A percentile compares a stretch with the other conserved stretches of the same genome.
phyloP scores from a whole-genome alignment of 2,888 invertebrate genomes.

The Pegoplata infirma region DNA sequence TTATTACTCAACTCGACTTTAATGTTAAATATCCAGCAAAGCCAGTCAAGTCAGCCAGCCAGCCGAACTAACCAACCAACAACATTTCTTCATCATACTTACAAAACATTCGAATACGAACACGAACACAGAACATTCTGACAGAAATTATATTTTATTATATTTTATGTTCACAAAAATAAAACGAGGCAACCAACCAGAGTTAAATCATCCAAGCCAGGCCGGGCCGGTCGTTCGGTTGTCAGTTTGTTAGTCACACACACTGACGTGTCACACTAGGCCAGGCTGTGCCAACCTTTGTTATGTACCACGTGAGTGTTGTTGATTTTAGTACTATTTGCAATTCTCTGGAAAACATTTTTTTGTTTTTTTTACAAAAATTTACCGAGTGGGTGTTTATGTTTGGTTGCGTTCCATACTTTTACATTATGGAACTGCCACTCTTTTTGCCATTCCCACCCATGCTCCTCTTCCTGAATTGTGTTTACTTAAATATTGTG shows the following conservation, averaged over 20 bases:
- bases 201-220: neutral
- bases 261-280: neutral
- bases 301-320: neutral
- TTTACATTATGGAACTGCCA: neutral
- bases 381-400: constrained; percentile 37
- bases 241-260: constrained; percentile 4
- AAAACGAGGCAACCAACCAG: neutral
- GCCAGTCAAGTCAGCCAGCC: neutral
- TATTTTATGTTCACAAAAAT: constrained; percentile 57
- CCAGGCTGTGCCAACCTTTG: constrained; percentile 36
- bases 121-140: constrained; percentile 42
- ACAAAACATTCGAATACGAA: no score
- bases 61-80: no score
- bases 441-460: neutral
- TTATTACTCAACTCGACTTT: constrained; percentile 17
- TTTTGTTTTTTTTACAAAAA: constrained; percentile 41
- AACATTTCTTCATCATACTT: no score
- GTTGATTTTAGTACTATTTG: neutral
- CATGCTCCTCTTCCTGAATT: constrained; percentile 19
- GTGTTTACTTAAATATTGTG: constrained; percentile 48
- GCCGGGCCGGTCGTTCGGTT: neutral
- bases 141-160: constrained; percentile 65
- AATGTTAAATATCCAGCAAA: constrained; percentile 10
- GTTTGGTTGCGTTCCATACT: neutral
- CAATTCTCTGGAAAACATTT: no score